Evolutionary conservation across 1,140 invertebrate genomes (phyloP), one percentile per base, ranked within the genome.

Genomic region (Drosophila kurseongensis): DNA sequence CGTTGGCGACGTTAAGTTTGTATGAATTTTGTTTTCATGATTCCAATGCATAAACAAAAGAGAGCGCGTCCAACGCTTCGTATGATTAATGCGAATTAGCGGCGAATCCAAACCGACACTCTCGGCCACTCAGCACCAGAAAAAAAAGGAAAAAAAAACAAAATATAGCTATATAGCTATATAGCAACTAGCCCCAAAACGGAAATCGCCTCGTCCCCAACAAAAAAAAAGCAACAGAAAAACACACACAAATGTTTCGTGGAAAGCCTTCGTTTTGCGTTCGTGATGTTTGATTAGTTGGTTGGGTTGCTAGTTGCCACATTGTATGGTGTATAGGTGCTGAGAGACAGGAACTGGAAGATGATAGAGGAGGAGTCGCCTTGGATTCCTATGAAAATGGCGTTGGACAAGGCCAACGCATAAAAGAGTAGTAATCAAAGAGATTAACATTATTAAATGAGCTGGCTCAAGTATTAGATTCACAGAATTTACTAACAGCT

Each of bases 71-170:
- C 71, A 79, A 89, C 80, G 72, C 76, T 84, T 78, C 84, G 83
- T 88, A 89, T 88, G 83, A 88, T 88, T 88, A 88, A 88, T 88
- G 84, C 80, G 83, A 89, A 88, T 88, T 89, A 88, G 80, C 80
- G 62, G 62, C 67, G 56, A 76, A 66, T 67, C 41, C 51, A 54
- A 77, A 61, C 66, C 57, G 45, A 62, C 42, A 62, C 68, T 72
- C 68, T 71, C 47, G 51, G 42, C 57, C 74, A 77, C 65, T 61
- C 71, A 60, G 36, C 75, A 62, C 32, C 41, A 40, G 50, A 14
- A 36, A 65, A 51, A 45, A 38, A n/a, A n/a, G 42, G 14, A 51
- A 62, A 52, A 54, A 35, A 54, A 51, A 52, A 36, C 18, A 42
- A 73, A 23, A 62, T 42, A 62, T 62, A 51, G 63, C 45, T 32